Evolutionary conservation across 2,888 invertebrate genomes (phyloP), one percentile per base, ranked within the genome.

Genomic region (Phengaris arion): DNA sequence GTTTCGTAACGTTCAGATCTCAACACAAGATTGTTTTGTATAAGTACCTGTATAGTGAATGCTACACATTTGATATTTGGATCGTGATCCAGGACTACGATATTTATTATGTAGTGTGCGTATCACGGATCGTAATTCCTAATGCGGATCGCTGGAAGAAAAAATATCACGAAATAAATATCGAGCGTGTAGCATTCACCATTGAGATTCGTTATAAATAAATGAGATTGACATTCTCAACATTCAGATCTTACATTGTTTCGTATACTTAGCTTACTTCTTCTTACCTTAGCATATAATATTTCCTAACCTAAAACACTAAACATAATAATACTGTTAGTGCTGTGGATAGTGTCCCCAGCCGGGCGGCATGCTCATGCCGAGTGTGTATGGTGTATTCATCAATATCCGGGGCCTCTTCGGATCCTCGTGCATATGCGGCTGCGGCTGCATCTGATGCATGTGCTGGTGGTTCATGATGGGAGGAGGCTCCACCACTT

Each of bases 281-380:
- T 3, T 35, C 2, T 2, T 35, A 22, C 35, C 35, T 35, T 35
- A 22, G 59, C 59, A 15, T 57, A 59, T 22, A 48, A 48, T 48
- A 15, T 59, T 59, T 59, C 4, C 15, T 59, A 15, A 12, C 15
- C 22, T 45, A 74, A 74, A 12, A 74, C 2, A 35, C n/a, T 45
- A 74, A n/a, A 59, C 45, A 22, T 48, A 45, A 57, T 22, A 74
- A 59, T 72, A 51, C 48, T 64, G 68, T 83, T 81, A 91, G 80
- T 89, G 92, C 54, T 89, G 91, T 0, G 90, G 90, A 74, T 91
- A 92, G 57, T 92, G 92, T 0, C 89, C 87, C 92, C 92, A 92
- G 0, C 86, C 87, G 0, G 90, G 89, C 0, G 89, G 86, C 57
- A 91, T 83, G 5, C 79, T 76, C 10, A 86, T 86, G 9, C 91